Evolutionary conservation across 35 echinoderm and acorn worm species (phyloP), one percentile per base, ranked within the genome.

Genomic region (Amphiura filiformis): DNA sequence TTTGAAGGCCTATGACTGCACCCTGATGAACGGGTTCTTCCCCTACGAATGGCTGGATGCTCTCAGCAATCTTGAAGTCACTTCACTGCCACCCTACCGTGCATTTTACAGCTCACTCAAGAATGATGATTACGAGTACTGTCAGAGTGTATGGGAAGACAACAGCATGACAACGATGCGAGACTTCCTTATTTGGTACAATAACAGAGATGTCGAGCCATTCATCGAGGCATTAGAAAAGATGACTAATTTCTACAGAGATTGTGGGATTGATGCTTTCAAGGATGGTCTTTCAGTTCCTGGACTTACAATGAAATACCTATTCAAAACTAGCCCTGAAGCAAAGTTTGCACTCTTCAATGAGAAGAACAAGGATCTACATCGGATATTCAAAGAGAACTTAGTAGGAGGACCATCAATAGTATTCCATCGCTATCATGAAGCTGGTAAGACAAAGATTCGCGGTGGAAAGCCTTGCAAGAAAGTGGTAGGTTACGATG

Each of bases 1-100:
- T 82, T 41, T 89, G 9, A 89, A 89, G 36, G 87, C 78, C 12
- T 89, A 89, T 22, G 33, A 89, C 36, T 89, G 87, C 56, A n/a
- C 52, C 0, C 78, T 86, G 56, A 56, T 12, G 0, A 89, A 89
- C 33, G 87, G 84, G 0, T 93, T 89, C 37, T 93, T 93, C 41
- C 82, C 92, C 3, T 93, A 93, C 37, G 81, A 93, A 22, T 93
- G 91, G 86, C 7, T 93, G 0, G 81, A 93, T 65, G 11, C 0
- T 87, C n/a, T 89, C 0, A 35, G 39, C 3, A 93, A 89, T 37
- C 39, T 89, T 0, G 26, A 81, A 31, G 13, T 0, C 0, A 14
- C 85, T 2, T 23, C 20, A 28, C 33, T 93, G 0, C 78, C 85
- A 3, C 61, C 91, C 0, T 78, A 83, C 33, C 61, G 78, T 23